These are phyloP conservation scores for Aphodius granarius DNA, from an alignment of 2,888 invertebrate species.

Conservation along the genomic window DNA sequence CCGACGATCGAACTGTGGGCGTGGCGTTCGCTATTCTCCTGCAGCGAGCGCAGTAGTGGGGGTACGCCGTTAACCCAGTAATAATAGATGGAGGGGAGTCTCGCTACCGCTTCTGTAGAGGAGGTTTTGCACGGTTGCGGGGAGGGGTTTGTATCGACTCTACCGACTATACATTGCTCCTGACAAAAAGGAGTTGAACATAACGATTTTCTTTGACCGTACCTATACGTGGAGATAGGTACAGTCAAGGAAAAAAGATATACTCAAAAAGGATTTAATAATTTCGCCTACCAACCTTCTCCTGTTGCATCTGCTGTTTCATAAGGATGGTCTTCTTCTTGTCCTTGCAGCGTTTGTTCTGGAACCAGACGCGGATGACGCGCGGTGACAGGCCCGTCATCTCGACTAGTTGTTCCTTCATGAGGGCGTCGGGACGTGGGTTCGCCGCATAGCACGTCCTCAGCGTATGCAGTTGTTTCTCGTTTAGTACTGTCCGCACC, in stretches of 20 bases:
- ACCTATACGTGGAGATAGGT: no score
- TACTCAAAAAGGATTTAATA: not conserved
- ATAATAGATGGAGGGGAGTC: constrained; percentile 18
- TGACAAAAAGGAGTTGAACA: no score
- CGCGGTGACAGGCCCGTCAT: constrained; percentile 97
- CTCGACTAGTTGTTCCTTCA: constrained; percentile 99
- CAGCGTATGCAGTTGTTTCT: constrained; percentile 96
- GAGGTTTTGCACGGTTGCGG: no score
- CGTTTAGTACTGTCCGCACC: constrained; percentile 97
- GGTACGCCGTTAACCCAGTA: constrained; percentile 10
- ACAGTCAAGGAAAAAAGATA: no score
- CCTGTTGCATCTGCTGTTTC: constrained; percentile 97
- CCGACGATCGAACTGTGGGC: not conserved
- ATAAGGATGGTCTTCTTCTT: constrained; percentile 96
- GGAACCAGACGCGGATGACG: constrained; percentile 99
- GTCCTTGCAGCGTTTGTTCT: constrained; percentile 97
- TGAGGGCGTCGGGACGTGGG: constrained; percentile 96
- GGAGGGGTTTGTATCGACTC: no score
- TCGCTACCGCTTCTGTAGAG: not conserved
- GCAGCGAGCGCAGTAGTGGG: not conserved
- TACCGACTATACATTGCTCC: no score
- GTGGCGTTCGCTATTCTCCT: constrained; percentile 5
- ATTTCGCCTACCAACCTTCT: constrained; percentile 72
- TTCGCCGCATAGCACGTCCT: constrained; percentile 98
- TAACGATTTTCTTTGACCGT: no score